Percentiles rank a stretch among this genome's conserved stretches.
These are phyloP conservation scores for Mobula birostris DNA, from an alignment of 2,113 vertebrate genomes.

Conservation along the genomic window DNA sequence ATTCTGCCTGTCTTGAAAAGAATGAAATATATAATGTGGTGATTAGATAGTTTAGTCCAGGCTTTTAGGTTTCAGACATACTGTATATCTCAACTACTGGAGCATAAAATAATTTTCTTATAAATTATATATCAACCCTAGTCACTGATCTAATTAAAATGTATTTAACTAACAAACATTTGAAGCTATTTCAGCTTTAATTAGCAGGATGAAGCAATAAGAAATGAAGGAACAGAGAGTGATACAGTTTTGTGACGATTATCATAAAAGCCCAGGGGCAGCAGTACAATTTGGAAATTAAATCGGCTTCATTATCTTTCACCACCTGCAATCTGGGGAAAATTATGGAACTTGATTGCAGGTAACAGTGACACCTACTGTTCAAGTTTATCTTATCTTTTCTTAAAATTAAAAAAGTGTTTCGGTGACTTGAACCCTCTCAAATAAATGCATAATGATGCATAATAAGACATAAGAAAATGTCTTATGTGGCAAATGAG, in stretches of 20 bases:
- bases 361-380: slow-evolving; percentile 35
- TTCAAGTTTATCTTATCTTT: background rate
- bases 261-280: background rate
- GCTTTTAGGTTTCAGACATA: background rate
- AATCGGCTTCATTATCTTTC: slow-evolving; percentile 22
- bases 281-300: slow-evolving; percentile 17
- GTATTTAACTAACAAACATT: slow-evolving; percentile 2
- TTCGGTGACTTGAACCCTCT: background rate
- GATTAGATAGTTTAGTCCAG: background rate
- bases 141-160: slow-evolving; percentile 16
- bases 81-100: background rate
- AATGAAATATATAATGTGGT: background rate
- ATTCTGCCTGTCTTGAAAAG: background rate
- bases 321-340: background rate
- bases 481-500: background rate
- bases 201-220: slow-evolving; percentile 17
- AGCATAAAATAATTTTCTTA: background rate
- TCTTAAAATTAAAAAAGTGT: background rate
- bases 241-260: slow-evolving; percentile 18
- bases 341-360: background rate
- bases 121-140: background rate
- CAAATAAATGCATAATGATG: background rate
- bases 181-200: slow-evolving; percentile 28
- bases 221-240: slow-evolving; percentile 18
- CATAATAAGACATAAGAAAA: too few species aligned